A percentile compares a stretch with the other conserved stretches of the same genome.
phyloP scores from a whole-genome alignment of 2,797 vertebrate genomes.

The Periophthalmus magnuspinnatus region DNA sequence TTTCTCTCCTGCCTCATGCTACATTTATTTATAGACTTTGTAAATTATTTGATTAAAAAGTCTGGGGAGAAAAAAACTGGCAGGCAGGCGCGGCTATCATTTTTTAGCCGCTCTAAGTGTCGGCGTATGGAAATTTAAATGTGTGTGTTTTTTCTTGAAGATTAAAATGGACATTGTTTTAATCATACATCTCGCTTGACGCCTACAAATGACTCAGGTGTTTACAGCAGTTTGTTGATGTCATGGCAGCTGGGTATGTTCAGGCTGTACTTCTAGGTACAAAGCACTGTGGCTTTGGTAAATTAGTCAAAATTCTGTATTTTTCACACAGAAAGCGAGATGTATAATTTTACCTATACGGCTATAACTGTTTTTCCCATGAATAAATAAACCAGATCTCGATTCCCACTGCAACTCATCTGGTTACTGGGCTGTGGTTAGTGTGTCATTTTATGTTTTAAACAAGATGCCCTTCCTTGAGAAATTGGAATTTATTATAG shows the following conservation, averaged over 20 bases:
- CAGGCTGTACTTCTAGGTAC: neutral
- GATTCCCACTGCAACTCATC: neutral
- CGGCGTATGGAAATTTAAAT: slow-evolving; percentile 71
- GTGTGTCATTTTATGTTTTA: neutral
- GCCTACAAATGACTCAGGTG: slow-evolving; percentile 65
- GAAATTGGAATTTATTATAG: neutral
- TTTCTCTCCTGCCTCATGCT: slow-evolving; percentile 65
- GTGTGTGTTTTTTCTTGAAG: slow-evolving; percentile 69
- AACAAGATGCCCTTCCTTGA: neutral
- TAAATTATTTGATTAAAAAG: slow-evolving; percentile 87
- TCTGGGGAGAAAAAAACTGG: slow-evolving; percentile 58
- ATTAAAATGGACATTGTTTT: slow-evolving; percentile 79
- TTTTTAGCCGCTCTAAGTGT: slow-evolving; percentile 74
- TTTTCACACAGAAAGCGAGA: neutral
- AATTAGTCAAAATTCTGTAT: neutral
- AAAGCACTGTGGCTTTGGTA: neutral
- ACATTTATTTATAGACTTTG: slow-evolving; percentile 83
- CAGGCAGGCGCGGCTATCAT: slow-evolving; percentile 68
- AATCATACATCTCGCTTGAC: slow-evolving; percentile 73
- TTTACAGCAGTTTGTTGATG: slow-evolving; percentile 77
- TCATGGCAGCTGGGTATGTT: slow-evolving; percentile 50
- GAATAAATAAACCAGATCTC: neutral
- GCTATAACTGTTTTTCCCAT: neutral
- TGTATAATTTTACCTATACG: neutral
- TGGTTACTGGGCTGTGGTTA: neutral